phyloP scores from a whole-genome alignment of 2,888 invertebrate genomes.

The Xestia xanthographa region DNA sequence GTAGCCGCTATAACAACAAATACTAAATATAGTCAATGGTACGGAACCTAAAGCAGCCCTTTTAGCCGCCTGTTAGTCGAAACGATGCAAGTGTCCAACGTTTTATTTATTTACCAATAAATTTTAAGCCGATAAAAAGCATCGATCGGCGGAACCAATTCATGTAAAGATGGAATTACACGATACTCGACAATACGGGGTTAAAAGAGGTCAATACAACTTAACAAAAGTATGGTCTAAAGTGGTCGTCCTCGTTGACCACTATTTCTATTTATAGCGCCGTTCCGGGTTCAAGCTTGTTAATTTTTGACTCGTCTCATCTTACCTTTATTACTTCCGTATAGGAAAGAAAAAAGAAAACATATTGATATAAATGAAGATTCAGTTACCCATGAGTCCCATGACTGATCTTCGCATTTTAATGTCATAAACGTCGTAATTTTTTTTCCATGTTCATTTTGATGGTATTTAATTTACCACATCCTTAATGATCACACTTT shows the following conservation, averaged over 20 bases:
- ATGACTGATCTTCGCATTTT: neutral
- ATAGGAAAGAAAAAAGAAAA: slow-evolving; percentile 1
- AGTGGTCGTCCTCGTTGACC: slow-evolving; percentile 28
- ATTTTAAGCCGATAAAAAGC: neutral
- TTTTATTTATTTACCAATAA: neutral
- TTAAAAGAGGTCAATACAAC: slow-evolving; percentile 34
- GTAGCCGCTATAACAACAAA: too few species aligned
- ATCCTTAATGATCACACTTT: too few species aligned
- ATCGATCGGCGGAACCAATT: neutral
- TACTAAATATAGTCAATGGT: too few species aligned
- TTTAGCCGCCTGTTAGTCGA: neutral
- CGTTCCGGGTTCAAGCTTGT: slow-evolving; percentile 40
- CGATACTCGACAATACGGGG: slow-evolving; percentile 7
- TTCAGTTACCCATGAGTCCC: neutral
- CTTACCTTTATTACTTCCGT: slow-evolving; percentile 22
- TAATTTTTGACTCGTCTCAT: slow-evolving; percentile 31
- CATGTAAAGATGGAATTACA: neutral
- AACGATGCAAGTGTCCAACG: neutral
- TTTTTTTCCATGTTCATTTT: neutral
- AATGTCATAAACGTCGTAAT: too few species aligned
- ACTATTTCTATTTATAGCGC: slow-evolving; percentile 13
- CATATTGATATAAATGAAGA: neutral
- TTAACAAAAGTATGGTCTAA: slow-evolving; percentile 14
- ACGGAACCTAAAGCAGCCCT: too few species aligned
- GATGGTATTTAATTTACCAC: too few species aligned